Percentiles rank a stretch among this genome's conserved stretches.
These are phyloP conservation scores for Saccostrea echinata DNA, from an alignment of 1,140 invertebrate genomes.

Conservation along the genomic window DNA sequence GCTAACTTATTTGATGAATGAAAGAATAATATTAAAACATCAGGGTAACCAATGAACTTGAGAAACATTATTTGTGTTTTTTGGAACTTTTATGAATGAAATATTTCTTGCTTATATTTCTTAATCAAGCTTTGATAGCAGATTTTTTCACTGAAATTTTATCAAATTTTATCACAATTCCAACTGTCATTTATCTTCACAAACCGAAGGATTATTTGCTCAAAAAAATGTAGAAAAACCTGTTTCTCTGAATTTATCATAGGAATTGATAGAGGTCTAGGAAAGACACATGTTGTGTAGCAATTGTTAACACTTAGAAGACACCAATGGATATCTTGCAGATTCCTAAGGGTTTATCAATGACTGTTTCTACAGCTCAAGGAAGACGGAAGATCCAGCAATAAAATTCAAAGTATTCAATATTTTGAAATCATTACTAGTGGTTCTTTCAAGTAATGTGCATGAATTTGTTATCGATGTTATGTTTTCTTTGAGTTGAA, in stretches of 20 bases:
- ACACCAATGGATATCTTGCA: neutral
- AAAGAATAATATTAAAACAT: slow-evolving; percentile 22
- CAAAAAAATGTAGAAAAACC: slow-evolving; percentile 1
- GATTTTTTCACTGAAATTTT: neutral
- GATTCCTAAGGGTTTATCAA: slow-evolving; percentile 1
- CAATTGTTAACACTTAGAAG: neutral
- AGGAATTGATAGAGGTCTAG: neutral
- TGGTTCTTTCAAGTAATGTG: neutral
- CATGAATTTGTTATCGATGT: neutral
- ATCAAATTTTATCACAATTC: slow-evolving; percentile 13
- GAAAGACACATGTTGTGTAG: neutral
- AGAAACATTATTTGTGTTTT: neutral
- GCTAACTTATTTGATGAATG: neutral
- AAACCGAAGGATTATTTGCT: neutral
- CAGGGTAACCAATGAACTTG: slow-evolving; percentile 33
- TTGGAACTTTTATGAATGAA: slow-evolving; percentile 29
- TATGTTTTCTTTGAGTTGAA: slow-evolving; percentile 21
- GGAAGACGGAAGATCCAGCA: neutral
- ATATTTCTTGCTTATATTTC: slow-evolving; percentile 32
- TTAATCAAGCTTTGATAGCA: neutral
- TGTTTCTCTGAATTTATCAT: neutral
- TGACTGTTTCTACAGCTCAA: neutral
- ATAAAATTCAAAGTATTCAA: slow-evolving; percentile 30
- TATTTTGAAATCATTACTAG: slow-evolving; percentile 21
- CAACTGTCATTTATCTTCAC: neutral